Base-by-base conservation (phyloP, 2,797 vertebrate genomes). In the Hydrocynus forskahlii region DNA sequence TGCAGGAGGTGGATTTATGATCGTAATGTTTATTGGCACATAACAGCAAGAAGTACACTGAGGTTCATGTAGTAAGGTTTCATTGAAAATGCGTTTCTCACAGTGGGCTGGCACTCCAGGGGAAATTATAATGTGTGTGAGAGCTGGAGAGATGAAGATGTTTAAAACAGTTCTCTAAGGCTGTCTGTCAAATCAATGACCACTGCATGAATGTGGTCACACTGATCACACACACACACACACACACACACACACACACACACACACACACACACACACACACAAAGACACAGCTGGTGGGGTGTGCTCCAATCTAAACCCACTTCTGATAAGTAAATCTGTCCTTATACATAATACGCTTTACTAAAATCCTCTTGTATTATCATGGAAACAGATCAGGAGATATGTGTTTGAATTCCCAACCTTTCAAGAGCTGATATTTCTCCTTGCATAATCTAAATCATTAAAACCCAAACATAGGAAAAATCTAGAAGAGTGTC, bases 191-290 rank as follows among this genome's bases (percentile, higher is more conserved):
- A 16, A 64, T 60, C 12, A 48, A 16, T 71, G 23, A 52, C 70
- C 73, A 45, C 14, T 7, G 9, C 79, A 85, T 7, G 23, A 23
- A 43, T 23, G n/a, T 6, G 21, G 54, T 12, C 2, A 23, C 17
- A 21, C 8, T 59, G 17, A 52, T 52, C 13, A 10, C 7, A 35
- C n/a, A 12, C 7, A 48, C 19, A 16, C 14, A 67, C 63, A 40
- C 29, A 67, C n/a, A 23, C 57, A 59, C 48, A 83, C 14, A 16
- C 14, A 67, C 63, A 40, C 29, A 67, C n/a, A 23, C 57, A 59
- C 48, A 83, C 25, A 81, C n/a, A 29, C 7, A 38, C 21, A n/a
- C 14, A 70, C 45, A 19, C 66, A 78, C 48, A 69, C 13, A 19
- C n/a, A 59, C 57, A 59, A n/a, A 59, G 4, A 59, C 2, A 23